phyloP scores from a whole-genome alignment of 2,113 vertebrate genomes.

The Varanus komodoensis region DNA sequence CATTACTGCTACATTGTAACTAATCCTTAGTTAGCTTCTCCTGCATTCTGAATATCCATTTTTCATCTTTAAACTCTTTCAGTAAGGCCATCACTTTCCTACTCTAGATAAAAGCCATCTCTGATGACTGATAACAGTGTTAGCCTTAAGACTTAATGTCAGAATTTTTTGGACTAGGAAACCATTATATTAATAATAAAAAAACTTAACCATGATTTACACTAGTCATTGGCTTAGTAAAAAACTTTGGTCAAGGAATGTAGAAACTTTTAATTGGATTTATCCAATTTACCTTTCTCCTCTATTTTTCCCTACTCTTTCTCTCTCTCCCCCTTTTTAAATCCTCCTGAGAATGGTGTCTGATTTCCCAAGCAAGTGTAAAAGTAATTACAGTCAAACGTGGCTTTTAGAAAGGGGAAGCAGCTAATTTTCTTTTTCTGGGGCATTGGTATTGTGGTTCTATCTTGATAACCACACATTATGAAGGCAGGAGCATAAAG shows the following conservation, averaged over 20 bases:
- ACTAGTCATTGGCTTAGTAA: not conserved
- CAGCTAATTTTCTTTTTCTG: constrained; percentile 70
- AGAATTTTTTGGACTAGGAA: constrained; percentile 51
- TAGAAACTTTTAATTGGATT: constrained; percentile 65
- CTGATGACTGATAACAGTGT: constrained; percentile 44
- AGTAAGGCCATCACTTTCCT: constrained; percentile 53
- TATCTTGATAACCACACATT: constrained; percentile 58
- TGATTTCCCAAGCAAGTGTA: constrained; percentile 72
- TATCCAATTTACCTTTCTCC: constrained; percentile 45
- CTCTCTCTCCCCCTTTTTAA: constrained; percentile 45
- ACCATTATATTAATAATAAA: constrained; percentile 38
- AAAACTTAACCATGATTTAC: constrained; percentile 10
- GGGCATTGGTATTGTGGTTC: constrained; percentile 50
- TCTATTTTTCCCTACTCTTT: constrained; percentile 19
- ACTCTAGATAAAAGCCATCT: constrained; percentile 46
- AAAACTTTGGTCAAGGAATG: constrained; percentile 43
- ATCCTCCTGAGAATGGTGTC: constrained; percentile 61
- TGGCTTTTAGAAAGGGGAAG: constrained; percentile 55
- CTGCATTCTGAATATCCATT: constrained; percentile 6
- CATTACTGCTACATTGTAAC: constrained; percentile 21
- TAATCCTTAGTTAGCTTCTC: not conserved
- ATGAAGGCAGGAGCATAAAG: constrained; percentile 15
- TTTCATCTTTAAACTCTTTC: constrained; percentile 5
- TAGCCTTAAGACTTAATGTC: constrained; percentile 44
- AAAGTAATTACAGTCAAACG: constrained; percentile 75